Conservation (phyloP, 2,113 vertebrate species). For the Pyrgilauda ruficollis region DNA sequence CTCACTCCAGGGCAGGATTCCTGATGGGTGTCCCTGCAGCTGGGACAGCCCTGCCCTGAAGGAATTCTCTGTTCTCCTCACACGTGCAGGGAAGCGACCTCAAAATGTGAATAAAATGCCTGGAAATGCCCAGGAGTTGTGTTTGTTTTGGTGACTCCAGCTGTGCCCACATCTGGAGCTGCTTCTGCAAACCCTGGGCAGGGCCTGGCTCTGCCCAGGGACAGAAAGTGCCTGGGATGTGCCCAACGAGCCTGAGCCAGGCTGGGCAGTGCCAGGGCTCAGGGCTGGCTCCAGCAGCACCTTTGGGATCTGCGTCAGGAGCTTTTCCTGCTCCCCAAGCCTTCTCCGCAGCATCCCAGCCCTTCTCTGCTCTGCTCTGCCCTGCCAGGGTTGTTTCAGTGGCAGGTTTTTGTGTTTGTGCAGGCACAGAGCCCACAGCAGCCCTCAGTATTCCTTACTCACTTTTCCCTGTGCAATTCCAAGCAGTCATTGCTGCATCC, state of each 20-base stretch:
- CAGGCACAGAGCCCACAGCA: neutral
- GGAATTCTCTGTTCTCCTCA: neutral
- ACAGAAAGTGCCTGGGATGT: neutral
- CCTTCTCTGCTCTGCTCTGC: neutral
- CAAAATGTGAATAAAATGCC: neutral
- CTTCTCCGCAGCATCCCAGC: neutral
- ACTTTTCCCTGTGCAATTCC: neutral
- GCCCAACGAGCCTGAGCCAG: neutral
- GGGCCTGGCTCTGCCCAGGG: neutral
- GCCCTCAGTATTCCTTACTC: accelerated
- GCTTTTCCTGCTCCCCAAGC: neutral
- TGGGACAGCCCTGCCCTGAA: neutral
- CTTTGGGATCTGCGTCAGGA: neutral
- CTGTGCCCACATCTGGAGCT: neutral
- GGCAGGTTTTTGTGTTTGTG: neutral
- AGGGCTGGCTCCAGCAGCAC: neutral
- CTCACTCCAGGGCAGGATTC: neutral
- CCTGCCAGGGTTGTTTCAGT: accelerated
- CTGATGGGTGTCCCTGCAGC: neutral
- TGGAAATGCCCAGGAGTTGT: neutral
- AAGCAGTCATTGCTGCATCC: neutral
- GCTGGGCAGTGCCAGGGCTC: neutral
- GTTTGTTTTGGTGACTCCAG: neutral
- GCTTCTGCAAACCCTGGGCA: neutral
- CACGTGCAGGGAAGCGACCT: neutral